Evolutionary conservation across 2,113 vertebrate species (phyloP).

Genomic region (Sarotherodon lohbergeri): DNA sequence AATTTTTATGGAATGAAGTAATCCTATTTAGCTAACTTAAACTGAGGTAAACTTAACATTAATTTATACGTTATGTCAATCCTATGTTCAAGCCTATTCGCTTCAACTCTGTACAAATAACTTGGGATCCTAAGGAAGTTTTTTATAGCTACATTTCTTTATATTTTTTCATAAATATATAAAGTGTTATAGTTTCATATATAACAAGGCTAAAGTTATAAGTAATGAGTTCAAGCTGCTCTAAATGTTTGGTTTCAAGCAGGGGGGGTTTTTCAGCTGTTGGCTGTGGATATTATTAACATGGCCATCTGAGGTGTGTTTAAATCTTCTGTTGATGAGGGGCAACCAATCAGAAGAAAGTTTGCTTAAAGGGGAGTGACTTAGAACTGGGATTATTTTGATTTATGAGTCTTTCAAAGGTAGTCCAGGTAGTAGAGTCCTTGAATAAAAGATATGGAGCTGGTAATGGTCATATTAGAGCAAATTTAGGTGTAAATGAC

Average conservation of each 20-base stretch:
- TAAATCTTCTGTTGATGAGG: not conserved
- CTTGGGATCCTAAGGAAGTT: not conserved
- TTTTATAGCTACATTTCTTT: not conserved
- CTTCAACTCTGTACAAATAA: not conserved
- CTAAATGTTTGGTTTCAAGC: not conserved
- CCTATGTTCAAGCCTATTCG: not conserved
- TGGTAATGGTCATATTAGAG: not conserved
- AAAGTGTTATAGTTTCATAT: not conserved
- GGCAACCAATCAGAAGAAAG: not conserved
- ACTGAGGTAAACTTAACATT: not conserved
- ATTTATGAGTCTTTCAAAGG: not conserved
- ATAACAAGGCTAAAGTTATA: not conserved
- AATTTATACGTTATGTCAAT: not conserved
- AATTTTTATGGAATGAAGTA: not conserved
- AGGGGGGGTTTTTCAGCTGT: fast-evolving
- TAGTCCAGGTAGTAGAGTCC: not conserved
- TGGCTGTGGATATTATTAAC: not conserved
- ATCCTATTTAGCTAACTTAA: not conserved
- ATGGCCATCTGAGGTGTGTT: fast-evolving
- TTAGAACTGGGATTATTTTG: not conserved
- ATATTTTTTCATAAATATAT: not conserved
- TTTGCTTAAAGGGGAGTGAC: not conserved
- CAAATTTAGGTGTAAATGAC: not conserved
- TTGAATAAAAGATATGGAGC: not conserved
- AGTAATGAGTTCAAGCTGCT: not conserved